These are phyloP conservation scores for Aproaerema taeniolella DNA, from an alignment of 2,888 invertebrate species.

Conservation along the genomic window DNA sequence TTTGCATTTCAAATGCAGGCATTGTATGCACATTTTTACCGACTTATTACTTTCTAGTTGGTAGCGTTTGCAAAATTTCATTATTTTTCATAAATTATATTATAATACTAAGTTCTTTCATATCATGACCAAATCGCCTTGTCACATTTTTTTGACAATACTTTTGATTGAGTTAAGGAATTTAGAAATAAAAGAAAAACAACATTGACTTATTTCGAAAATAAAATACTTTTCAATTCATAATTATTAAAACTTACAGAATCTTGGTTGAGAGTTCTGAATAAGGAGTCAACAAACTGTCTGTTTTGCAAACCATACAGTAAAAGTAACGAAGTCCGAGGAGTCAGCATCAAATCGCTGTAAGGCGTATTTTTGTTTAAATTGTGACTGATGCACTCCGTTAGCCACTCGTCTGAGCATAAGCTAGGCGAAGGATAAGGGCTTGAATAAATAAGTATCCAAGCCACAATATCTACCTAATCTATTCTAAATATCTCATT, in stretches of 20 bases:
- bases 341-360: conserved; percentile 47
- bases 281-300: too few species aligned
- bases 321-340: conserved; percentile 49
- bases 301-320: conserved; percentile 46
- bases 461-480: neutral
- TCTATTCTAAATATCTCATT: neutral
- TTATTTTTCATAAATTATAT: too few species aligned
- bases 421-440: conserved; percentile 39
- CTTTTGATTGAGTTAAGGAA: too few species aligned
- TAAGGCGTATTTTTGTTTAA: conserved; percentile 64
- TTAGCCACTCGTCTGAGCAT: conserved; percentile 33
- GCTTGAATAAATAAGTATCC: conserved; percentile 31
- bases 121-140: too few species aligned
- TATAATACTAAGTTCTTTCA: too few species aligned
- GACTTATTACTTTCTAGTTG: conserved; percentile 66
- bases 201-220: too few species aligned
- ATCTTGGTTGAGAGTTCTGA: too few species aligned
- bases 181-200: too few species aligned
- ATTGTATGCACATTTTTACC: conserved; percentile 77
- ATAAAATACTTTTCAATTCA: too few species aligned
- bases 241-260: too few species aligned
- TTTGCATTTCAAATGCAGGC: conserved; percentile 73
- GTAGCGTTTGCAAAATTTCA: conserved; percentile 37
- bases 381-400: conserved; percentile 67
- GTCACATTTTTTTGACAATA: too few species aligned